Evolutionary conservation across 2,113 vertebrate species (phyloP).

Genomic region (Calonectris borealis): DNA sequence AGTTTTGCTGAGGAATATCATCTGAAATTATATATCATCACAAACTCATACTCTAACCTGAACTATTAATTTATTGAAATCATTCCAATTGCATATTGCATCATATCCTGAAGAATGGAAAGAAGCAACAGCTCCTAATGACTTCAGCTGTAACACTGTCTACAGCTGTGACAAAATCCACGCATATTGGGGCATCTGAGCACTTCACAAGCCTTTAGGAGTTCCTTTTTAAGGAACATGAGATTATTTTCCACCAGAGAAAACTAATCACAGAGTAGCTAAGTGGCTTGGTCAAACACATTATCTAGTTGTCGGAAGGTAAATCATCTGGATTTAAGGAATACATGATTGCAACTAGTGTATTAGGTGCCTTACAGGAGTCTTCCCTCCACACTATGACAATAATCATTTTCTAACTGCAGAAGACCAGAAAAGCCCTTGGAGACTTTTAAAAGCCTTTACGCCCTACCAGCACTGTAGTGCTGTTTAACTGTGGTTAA

Average conservation of each 20-base stretch:
- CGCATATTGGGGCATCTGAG: rapidly evolving
- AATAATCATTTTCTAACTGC: not conserved
- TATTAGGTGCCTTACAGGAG: not conserved
- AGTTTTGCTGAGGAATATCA: not conserved
- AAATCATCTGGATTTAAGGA: not conserved
- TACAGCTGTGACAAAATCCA: not conserved
- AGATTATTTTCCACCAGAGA: not conserved
- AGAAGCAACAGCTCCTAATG: not conserved
- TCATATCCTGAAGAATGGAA: not conserved
- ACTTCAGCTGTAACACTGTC: not conserved
- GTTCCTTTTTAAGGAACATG: not conserved
- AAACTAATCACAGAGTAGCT: not conserved
- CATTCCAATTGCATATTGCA: not conserved
- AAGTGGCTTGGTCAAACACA: not conserved
- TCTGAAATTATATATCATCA: not conserved
- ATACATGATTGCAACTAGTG: not conserved
- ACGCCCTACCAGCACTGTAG: not conserved
- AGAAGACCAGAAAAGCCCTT: not conserved
- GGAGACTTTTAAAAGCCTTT: not conserved
- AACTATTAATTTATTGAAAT: not conserved
- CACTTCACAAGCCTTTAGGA: not conserved
- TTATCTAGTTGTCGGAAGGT: not conserved
- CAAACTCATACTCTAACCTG: not conserved
- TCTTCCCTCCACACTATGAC: not conserved
- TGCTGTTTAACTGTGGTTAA: not conserved